Base-by-base conservation (phyloP, 2,888 invertebrate species). In the Penaeus monodon region DNA sequence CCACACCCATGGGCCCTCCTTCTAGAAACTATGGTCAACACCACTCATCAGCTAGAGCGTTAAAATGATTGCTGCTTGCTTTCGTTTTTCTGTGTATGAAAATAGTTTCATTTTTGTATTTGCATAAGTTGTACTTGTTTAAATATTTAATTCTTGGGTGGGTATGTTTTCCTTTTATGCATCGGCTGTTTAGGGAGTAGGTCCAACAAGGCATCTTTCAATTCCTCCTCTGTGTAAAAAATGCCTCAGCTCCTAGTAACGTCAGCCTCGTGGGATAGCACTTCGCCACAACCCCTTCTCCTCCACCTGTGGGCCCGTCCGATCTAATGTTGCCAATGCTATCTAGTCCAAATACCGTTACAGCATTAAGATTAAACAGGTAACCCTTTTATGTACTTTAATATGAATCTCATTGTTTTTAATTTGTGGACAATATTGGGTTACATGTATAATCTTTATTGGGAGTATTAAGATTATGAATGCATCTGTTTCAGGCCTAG, bases 361-460 rank as follows among this genome's bases (percentile, higher is more conserved):
- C 88, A 88, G n/a, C 17, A 82, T 88, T 65, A 88, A 88, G 49
- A 78, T 88, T 38, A 88, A n/a, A 86, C 65, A 88, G 88, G 88
- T 88, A 85, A 27, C 0, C 57, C 57, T 57, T 57, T 57, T 57
- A 57, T 57, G 14, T 57, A 57, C 17, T 57, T 57, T 57, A 17
- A 17, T 57, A 57, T 57, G 57, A 2, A 20, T n/a, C 17, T 57
- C 57, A 17, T 57, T 57, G 4, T 57, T 17, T 17, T 57, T 1
- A 57, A 57, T 57, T 1, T 57, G 57, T n/a, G 57, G 57, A 57
- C 1, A 20, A 57, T 3, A 57, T 44, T 44, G 44, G 10, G 44
- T 8, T 44, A 44, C 44, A 44, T 44, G 44, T 44, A 12, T 57
- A 14, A 24, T 7, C 44, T 38, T 44, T 49, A 77, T 12, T 44